phyloP scores from a whole-genome alignment of 2,888 invertebrate genomes.

The Nesidiocoris tenuis region DNA sequence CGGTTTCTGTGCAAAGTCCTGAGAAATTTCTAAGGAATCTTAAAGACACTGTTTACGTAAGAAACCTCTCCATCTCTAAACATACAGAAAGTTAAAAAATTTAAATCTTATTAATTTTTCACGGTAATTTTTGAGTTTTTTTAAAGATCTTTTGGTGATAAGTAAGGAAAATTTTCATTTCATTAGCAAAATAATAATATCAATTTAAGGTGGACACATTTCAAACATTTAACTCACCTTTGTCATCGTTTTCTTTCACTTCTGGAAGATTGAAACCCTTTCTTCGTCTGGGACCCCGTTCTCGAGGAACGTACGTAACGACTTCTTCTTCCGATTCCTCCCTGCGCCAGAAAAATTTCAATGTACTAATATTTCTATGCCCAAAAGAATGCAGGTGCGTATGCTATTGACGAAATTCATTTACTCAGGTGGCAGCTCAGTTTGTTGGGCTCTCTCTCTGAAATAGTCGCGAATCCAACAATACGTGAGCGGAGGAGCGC shows the following conservation, averaged over 20 bases:
- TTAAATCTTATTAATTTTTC: too few relatives aligned
- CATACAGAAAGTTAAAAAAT: too few relatives aligned
- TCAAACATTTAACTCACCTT: neutral
- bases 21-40: too few relatives aligned
- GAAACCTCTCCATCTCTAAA: too few relatives aligned
- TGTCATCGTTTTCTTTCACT: slow-evolving; percentile 53
- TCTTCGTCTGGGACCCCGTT: slow-evolving; percentile 59
- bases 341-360: slow-evolving; percentile 25
- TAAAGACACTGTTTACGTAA: too few relatives aligned
- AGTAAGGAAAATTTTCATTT: too few relatives aligned
- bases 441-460: slow-evolving; percentile 56
- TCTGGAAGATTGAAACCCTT: slow-evolving; percentile 66
- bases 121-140: too few relatives aligned
- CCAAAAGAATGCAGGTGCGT: neutral
- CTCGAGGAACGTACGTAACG: slow-evolving; percentile 55
- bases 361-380: neutral
- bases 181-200: too few relatives aligned
- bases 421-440: slow-evolving; percentile 63
- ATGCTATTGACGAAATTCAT: slow-evolving; percentile 50
- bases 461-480: slow-evolving; percentile 53
- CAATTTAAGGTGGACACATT: too few relatives aligned
- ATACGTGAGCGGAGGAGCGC: slow-evolving; percentile 62
- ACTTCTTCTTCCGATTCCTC: slow-evolving; percentile 53
- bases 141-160: too few relatives aligned
- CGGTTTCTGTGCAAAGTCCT: too few relatives aligned